Base-by-base conservation (phyloP, 2,113 vertebrate genomes). In the Platysteira castanea region DNA sequence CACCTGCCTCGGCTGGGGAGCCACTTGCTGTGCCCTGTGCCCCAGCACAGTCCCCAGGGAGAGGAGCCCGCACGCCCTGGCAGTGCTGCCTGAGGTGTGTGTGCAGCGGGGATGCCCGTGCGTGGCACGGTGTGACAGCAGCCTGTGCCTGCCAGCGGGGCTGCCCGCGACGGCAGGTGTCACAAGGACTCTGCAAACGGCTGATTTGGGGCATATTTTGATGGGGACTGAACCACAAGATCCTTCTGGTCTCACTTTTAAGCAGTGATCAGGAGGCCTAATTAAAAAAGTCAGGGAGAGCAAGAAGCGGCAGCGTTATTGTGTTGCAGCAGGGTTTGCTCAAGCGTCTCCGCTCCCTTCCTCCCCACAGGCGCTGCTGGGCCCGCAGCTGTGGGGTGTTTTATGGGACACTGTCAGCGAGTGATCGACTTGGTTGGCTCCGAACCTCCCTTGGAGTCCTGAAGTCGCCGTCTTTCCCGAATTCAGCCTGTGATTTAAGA, bases 381-480 rank as follows among this genome's bases (percentile, higher is more conserved):
- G 75, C 49, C 81, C 52, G 53, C 87, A 85, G 84, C 76, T 91
- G 41, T 0, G 1, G 54, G 49, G 74, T 61, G 59, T 80, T 95
- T 87, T 91, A 63, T 93, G 78, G 46, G 60, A 67, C 49, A n/a
- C 84, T 94, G 94, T 89, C 87, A 89, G 69, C 37, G 14, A 89
- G 59, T 75, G 75, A 91, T 93, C 84, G 73, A 35, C 70, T 87
- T 61, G 81, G 41, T 50, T 96, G 87, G 75, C 90, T 93, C 85
- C 0, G 0, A 42, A 54, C 16, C 17, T 46, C 44, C 77, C 46
- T 13, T n/a, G 11, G 79, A 94, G 87, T 23, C 75, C 70, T 54
- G 59, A 46, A 79, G 61, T 69, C 94, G 87, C 74, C 0, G 0
- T 85, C 74, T 57, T 57, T 75, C 84, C 67, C 49, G 11, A 8